phyloP scores from a whole-genome alignment of 2,797 vertebrate species.

The Columba guinea region DNA sequence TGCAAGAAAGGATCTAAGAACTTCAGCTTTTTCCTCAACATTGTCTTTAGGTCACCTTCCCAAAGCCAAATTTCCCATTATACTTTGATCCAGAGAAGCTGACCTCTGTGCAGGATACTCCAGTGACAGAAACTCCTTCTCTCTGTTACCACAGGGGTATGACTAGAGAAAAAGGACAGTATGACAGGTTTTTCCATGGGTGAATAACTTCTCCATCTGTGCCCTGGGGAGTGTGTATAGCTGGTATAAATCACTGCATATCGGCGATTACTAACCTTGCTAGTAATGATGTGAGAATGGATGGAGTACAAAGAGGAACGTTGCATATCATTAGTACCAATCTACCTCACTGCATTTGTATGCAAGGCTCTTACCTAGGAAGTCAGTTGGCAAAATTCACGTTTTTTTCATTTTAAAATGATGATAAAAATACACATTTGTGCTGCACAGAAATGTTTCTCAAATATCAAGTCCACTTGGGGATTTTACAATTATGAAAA shows the following conservation, averaged over 20 bases:
- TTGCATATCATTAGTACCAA: background rate
- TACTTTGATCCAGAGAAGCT: background rate
- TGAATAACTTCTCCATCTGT: background rate
- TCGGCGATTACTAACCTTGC: background rate
- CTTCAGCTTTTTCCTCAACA: background rate
- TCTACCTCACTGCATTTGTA: background rate
- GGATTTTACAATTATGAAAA: background rate
- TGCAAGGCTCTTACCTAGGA: background rate
- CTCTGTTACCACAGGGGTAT: background rate
- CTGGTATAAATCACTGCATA: slow-evolving; percentile 21
- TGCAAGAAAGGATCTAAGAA: background rate
- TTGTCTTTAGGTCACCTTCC: background rate
- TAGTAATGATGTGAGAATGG: slow-evolving; percentile 17
- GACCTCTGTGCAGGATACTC: background rate
- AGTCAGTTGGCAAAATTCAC: background rate
- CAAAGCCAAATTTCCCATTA: background rate
- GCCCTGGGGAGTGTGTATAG: slow-evolving; percentile 18
- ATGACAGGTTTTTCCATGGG: background rate
- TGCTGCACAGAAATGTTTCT: background rate
- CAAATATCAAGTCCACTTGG: background rate
- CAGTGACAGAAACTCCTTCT: background rate
- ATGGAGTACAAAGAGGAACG: slow-evolving; percentile 8
- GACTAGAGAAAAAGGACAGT: background rate
- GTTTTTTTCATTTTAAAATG: background rate
- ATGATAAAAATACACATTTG: background rate